Evolutionary conservation across 2,113 vertebrate species (phyloP), one percentile per base, ranked within the genome.

Genomic region (Sisor rabdophorus): DNA sequence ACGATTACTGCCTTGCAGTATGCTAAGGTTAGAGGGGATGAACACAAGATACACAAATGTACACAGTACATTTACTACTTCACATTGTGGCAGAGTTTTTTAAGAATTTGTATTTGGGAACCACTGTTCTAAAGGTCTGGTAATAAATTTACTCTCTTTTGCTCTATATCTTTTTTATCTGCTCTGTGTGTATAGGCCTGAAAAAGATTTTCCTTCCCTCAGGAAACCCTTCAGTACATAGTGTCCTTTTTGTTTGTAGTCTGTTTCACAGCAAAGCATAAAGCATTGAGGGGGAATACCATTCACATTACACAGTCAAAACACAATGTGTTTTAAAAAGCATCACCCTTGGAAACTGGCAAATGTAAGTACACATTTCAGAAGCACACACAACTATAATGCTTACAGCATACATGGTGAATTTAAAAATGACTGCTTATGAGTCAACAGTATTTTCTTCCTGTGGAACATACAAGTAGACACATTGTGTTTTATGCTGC

Each of bases 281-380:
- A 67, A n/a, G 71, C 48, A 54, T 78, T 71, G 40, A 68, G n/a
- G 54, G 20, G 22, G 59, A 47, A 40, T 61, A 32, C n/a, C 30
- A 32, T 48, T 52, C 13, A 63, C 71, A 65, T 77, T 65, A n/a
- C 19, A 77, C 56, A 80, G 22, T 44, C 30, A 65, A 60, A 40
- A 71, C 77, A 78, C 56, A 73, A 36, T 63, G 28, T 81, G 58
- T 65, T 76, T 60, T 20, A 20, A 20, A 36, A 58, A 81, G 28
- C 63, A 73, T 59, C 22, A 44, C 52, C 52, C 47, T 24, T 30
- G 61, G 53, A 75, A 40, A 73, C 20, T 72, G 65, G 75, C 56
- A 83, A 82, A 55, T 65, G 20, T 75, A 64, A 74, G 74, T 13
- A 72, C 32, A 40, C 70, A 74, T 60, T 77, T 36, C 11, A 75